These are phyloP conservation scores for Diploptera punctata DNA, from an alignment of 2,888 invertebrate genomes.

Conservation along the genomic window DNA sequence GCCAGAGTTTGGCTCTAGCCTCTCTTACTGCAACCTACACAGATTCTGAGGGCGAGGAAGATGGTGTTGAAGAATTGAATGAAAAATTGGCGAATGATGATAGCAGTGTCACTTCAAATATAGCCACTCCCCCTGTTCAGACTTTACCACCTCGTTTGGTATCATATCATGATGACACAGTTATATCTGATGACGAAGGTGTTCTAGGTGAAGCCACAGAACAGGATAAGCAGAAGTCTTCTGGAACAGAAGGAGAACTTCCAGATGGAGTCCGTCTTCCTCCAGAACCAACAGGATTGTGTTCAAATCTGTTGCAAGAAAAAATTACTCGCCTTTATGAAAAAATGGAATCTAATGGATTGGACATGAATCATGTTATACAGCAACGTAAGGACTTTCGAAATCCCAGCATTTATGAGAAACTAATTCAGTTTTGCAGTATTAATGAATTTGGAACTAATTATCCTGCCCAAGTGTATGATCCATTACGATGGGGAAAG, in stretches of 20 bases:
- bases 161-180: constrained; percentile 65
- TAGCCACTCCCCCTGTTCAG: constrained; percentile 49
- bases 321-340: constrained; percentile 80
- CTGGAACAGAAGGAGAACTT: constrained; percentile 48
- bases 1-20: constrained; percentile 68
- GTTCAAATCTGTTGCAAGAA: constrained; percentile 81
- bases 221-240: constrained; percentile 32
- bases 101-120: constrained; percentile 42
- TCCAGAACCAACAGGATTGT: constrained; percentile 81
- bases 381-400: constrained; percentile 71
- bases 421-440: constrained; percentile 91
- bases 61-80: constrained; percentile 60
- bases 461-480: constrained; percentile 92
- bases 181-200: constrained; percentile 77
- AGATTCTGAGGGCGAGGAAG: constrained; percentile 90
- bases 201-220: constrained; percentile 47
- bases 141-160: constrained; percentile 49
- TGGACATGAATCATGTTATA: constrained; percentile 89
- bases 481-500: constrained; percentile 90
- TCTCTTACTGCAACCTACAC: constrained; percentile 90
- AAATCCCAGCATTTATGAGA: constrained; percentile 98
- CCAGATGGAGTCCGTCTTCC: constrained; percentile 71
- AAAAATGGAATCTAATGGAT: constrained; percentile 77
- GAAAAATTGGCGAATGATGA: constrained; percentile 53
- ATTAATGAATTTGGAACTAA: constrained; percentile 97